Conservation (phyloP, 2,888 invertebrate species). For the Pilophorus perplexus region DNA sequence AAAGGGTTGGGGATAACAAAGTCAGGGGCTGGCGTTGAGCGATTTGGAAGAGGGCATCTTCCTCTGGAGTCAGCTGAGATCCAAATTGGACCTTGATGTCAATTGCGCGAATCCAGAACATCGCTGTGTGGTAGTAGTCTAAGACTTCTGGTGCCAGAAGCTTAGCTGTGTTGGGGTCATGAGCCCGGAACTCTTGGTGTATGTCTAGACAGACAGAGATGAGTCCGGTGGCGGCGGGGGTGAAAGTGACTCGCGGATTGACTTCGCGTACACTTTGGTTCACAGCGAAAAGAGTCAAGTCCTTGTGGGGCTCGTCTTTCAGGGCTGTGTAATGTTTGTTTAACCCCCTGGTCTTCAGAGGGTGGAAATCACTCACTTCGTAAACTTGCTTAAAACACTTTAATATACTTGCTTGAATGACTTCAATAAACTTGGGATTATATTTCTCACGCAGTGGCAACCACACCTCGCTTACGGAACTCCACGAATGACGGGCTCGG, state of each 20-base stretch:
- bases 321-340: too few relatives aligned
- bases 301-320: conserved; percentile 20
- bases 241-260: conserved; percentile 20
- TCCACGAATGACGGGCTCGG: too few relatives aligned
- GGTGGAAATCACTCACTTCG: too few relatives aligned
- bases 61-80: conserved; percentile 1
- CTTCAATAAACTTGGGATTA: too few relatives aligned
- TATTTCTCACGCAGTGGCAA: too few relatives aligned
- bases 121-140: conserved; percentile 12
- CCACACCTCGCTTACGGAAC: too few relatives aligned
- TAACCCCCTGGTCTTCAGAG: too few relatives aligned
- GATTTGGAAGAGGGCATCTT: conserved; percentile 5
- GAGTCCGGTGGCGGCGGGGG: conserved; percentile 11
- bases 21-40: conserved; percentile 7
- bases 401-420: too few relatives aligned
- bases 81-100: conserved; percentile 13
- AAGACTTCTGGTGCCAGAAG: conserved; percentile 15
- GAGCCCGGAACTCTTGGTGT: conserved; percentile 1
- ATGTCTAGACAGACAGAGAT: conserved; percentile 13
- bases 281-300: background rate
- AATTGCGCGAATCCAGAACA: conserved; percentile 4
- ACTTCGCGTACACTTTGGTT: conserved; percentile 20
- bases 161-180: background rate
- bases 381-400: too few relatives aligned
- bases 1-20: conserved; percentile 17